Evolutionary conservation across 1,140 invertebrate genomes (phyloP).

Genomic region (Muscidifurax raptorellus): DNA sequence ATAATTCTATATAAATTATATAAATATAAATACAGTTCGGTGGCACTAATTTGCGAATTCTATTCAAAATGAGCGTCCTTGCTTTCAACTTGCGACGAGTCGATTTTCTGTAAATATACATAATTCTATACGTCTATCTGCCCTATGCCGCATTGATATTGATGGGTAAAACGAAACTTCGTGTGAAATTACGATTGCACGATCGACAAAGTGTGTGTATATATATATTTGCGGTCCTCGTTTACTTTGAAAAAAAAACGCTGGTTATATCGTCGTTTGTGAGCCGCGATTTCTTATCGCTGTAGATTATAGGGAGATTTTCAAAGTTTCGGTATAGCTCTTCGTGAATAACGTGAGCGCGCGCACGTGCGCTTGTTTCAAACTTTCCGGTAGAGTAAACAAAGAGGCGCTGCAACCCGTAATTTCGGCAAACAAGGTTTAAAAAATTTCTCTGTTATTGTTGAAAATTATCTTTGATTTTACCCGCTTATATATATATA

Average conservation of each 20-base stretch:
- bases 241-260: slow-evolving; percentile 16
- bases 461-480: slow-evolving; percentile 3
- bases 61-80: slow-evolving; percentile 66
- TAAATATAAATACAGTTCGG: slow-evolving; percentile 57
- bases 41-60: slow-evolving; percentile 64
- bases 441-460: slow-evolving; percentile 5
- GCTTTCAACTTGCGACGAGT: slow-evolving; percentile 40
- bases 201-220: not conserved
- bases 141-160: not conserved
- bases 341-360: not conserved
- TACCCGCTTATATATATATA: not conserved
- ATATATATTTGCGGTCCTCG: slow-evolving; percentile 25
- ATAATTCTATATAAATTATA: not conserved
- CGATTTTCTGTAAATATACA: slow-evolving; percentile 69
- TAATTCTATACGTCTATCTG: not conserved
- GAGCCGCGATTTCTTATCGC: slow-evolving; percentile 3
- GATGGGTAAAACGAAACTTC: not conserved
- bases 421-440: slow-evolving; percentile 32
- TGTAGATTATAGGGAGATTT: not conserved
- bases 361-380: not conserved
- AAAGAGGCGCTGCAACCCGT: not conserved
- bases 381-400: not conserved
- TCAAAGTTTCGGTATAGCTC: not conserved
- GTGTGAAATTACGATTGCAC: not conserved
- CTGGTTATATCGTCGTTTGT: slow-evolving; percentile 35